phyloP scores from a whole-genome alignment of 2,797 vertebrate species.

The Gymnothorax javanicus region DNA sequence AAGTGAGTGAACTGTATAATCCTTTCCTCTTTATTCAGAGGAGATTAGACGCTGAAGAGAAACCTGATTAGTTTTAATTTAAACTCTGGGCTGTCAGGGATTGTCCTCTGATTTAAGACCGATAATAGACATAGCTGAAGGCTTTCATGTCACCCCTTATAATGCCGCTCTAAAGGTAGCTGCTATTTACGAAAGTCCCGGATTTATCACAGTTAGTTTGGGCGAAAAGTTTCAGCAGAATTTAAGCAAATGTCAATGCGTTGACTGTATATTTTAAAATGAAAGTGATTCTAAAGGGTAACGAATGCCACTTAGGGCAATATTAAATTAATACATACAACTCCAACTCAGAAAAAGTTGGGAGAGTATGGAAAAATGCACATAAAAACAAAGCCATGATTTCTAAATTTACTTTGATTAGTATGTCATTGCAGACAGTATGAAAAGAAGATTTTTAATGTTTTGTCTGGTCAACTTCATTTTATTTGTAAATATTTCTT shows the following conservation, averaged over 20 bases:
- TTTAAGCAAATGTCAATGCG: not conserved
- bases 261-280: not conserved
- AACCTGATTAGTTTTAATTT: too few species aligned
- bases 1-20: not conserved
- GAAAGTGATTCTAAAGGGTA: not conserved
- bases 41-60: not conserved
- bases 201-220: not conserved
- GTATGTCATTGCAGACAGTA: too few species aligned
- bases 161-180: not conserved
- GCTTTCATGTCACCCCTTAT: not conserved
- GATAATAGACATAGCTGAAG: not conserved
- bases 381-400: too few species aligned
- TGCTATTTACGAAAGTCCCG: not conserved
- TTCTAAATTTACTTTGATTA: too few species aligned
- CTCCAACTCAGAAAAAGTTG: too few species aligned
- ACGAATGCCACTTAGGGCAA: not conserved
- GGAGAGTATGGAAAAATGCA: too few species aligned
- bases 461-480: too few species aligned
- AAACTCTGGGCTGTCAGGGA: not conserved
- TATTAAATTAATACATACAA: too few species aligned
- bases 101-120: not conserved
- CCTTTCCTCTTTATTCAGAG: not conserved
- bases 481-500: too few species aligned
- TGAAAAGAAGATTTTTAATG: too few species aligned
- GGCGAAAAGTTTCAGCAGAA: not conserved